Evolutionary conservation across 2,113 vertebrate species (phyloP), one percentile per base, ranked within the genome.

Genomic region (Euleptes europaea): DNA sequence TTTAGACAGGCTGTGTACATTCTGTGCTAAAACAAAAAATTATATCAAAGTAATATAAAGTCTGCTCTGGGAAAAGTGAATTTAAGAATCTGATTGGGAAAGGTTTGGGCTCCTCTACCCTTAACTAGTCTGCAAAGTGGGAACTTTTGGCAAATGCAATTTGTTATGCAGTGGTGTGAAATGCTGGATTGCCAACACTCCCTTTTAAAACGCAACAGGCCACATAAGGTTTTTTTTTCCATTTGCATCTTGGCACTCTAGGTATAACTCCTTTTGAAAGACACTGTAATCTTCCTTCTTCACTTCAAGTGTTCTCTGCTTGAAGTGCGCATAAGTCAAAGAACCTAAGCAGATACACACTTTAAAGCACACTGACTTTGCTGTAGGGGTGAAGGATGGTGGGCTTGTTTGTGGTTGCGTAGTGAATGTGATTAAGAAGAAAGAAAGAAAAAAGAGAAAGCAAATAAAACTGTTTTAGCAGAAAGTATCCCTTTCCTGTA

Each of bases 1-100:
- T 84, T 84, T 78, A 70, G 74, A 54, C 74, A 84, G 49, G 74
- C 33, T 60, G 47, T 8, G 28, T 40, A 78, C 47, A 42, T 80
- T 26, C 14, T 57, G 47, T 42, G 69, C 47, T 31, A 31, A 42
- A 70, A 47, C 42, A 74, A 74, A 51, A 51, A 15, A 49, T 3
- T 70, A 33, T 35, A 70, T 49, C 21, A 38, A 40, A 26, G 19
- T 13, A 71, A 57, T 28, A 47, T 28, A 82, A 80, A 69, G 33
- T 28, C 21, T 42, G 67, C 71, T 47, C 49, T 40, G 33, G 71
- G 35, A 33, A 19, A 28, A 35, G 67, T 38, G 35, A 57, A 31
- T 38, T 38, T 71, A 21, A 49, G 21, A 5, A 26, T 44, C n/a
- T 47, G 51, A 12, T 15, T 63, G 44, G 66, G 4, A 66, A 84